Evolutionary conservation across 2,888 invertebrate species (phyloP).

Genomic region (Drosophila mayaguana): DNA sequence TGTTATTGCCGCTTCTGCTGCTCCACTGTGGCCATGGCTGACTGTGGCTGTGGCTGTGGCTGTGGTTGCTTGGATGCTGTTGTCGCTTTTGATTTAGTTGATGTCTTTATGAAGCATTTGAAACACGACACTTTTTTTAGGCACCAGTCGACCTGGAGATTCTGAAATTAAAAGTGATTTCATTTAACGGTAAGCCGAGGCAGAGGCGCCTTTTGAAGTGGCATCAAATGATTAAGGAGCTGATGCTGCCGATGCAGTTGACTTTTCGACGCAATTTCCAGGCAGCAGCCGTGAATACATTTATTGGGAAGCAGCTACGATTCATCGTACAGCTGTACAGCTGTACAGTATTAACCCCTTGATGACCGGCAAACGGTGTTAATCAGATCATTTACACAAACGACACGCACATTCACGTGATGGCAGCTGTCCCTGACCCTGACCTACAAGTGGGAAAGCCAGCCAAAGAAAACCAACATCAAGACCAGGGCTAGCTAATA

Average conservation of each 20-base stretch:
- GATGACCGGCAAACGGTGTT: conserved; percentile 65
- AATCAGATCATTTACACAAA: conserved; percentile 70
- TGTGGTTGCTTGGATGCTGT: conserved; percentile 65
- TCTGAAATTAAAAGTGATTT: conserved; percentile 79
- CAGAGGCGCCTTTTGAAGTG: conserved; percentile 79
- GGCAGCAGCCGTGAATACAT: conserved; percentile 22
- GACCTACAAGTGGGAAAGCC: conserved; percentile 56
- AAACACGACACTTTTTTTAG: conserved; percentile 76
- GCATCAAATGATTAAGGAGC: conserved; percentile 62
- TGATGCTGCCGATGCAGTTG: conserved; percentile 9
- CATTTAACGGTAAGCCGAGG: conserved; percentile 76
- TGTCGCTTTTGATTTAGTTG: conserved; percentile 81
- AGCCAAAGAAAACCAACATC: conserved; percentile 16
- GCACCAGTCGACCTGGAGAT: conserved; percentile 36
- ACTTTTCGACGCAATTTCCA: conserved; percentile 2
- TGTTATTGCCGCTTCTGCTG: conserved; percentile 38
- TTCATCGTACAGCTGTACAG: conserved; percentile 9
- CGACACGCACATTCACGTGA: conserved; percentile 58
- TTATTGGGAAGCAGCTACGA: not conserved
- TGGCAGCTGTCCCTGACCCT: conserved; percentile 36
- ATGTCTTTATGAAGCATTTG: conserved; percentile 82
- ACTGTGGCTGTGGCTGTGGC: conserved; percentile 21
- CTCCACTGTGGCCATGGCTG: conserved; percentile 31
- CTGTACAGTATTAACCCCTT: conserved; percentile 65
- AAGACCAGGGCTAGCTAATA: conserved; percentile 41